Evolutionary conservation across 2,113 vertebrate genomes (phyloP), one percentile per base, ranked within the genome.

Genomic region (Corythaixoides concolor): DNA sequence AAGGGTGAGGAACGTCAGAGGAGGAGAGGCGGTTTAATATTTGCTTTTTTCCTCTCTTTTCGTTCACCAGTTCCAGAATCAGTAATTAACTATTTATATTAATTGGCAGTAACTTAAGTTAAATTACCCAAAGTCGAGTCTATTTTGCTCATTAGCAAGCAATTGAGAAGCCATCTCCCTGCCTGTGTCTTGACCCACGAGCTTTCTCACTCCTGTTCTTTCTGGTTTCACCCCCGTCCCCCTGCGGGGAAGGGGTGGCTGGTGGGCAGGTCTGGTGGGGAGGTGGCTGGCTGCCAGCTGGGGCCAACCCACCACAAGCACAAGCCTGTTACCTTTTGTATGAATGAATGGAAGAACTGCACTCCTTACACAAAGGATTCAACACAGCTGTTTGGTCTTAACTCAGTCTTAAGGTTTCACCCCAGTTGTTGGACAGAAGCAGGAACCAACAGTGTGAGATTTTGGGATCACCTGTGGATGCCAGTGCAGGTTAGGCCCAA

Each of bases 51-150:
- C 32, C 27, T 68, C 37, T 45, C 32, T 22, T 50, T 53, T 5
- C 39, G 28, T 23, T 80, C 76, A 52, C 5, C 12, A 0, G 0
- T 33, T 52, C 35, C 35, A 0, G 0, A 58, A 32, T 10, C n/a
- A 18, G 22, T 16, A 66, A 55, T 39, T 39, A 26, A 60, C 39
- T 35, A 28, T 30, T 33, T 33, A 26, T 9, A 27, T 30, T 41
- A 41, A 24, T 7, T 35, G 16, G 16, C 5, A 83, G 56, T 14
- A 69, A 78, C 32, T 49, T n/a, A 62, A 15, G 6, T 74, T 37
- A 68, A 26, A 43, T 50, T 43, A 43, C 11, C 23, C 11, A 5
- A 79, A 89, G 15, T 0, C 11, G 2, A 12, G 32, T 50, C 16
- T 47, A 1, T 60, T 82, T 78, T 56, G 45, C 17, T 41, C 0